Evolutionary conservation across 2,113 vertebrate species (phyloP).

Genomic region (Podarcis muralis): DNA sequence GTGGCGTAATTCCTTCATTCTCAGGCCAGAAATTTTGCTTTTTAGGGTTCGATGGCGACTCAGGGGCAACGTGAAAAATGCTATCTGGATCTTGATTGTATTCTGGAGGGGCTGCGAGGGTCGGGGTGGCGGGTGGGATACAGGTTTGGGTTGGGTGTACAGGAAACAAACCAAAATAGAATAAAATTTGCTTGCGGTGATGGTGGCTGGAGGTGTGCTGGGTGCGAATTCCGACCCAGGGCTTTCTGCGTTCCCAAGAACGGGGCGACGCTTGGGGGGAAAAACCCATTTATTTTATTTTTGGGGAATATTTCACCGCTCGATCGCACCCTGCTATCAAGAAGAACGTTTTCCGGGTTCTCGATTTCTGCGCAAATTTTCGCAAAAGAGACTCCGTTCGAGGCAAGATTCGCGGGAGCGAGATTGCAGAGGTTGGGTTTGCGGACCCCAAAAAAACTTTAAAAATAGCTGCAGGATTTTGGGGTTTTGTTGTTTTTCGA

Average conservation of each 20-base stretch:
- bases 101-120: not conserved
- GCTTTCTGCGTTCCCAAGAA: not conserved
- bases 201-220: not conserved
- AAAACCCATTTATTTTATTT: no score
- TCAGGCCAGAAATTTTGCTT: slow-evolving; percentile 1
- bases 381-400: no score
- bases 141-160: not conserved
- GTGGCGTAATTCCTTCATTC: slow-evolving; percentile 17
- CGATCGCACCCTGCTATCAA: not conserved
- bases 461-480: not conserved
- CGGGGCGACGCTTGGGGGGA: no score
- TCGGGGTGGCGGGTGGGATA: not conserved
- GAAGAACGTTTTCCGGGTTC: not conserved
- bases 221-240: no score
- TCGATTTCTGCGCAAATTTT: no score
- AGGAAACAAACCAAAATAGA: not conserved
- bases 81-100: slow-evolving; percentile 42
- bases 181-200: not conserved
- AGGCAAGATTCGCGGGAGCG: no score
- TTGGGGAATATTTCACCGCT: not conserved
- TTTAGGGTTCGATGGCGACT: slow-evolving; percentile 44
- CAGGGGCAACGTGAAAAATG: slow-evolving; percentile 44
- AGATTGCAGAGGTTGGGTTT: no score
- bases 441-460: no score
- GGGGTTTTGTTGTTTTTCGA: not conserved